A percentile compares a stretch with the other conserved stretches of the same genome.
Conservation (phyloP, 2,113 vertebrate genomes). For the Colinus virginianus region DNA sequence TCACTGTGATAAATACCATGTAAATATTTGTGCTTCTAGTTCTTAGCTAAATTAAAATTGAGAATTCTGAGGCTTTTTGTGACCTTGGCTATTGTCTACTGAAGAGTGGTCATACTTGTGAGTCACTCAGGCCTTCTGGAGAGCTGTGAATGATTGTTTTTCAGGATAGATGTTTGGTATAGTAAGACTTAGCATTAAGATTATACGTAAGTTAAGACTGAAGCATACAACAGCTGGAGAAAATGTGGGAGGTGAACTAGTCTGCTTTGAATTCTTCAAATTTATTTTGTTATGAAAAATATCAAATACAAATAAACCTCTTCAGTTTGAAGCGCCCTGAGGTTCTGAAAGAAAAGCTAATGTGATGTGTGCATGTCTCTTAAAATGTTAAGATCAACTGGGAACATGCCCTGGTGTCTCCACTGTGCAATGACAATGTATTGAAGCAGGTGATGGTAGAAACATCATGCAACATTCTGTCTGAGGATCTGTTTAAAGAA, state of each 20-base stretch:
- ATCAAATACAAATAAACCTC: not conserved
- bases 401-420: slow-evolving; percentile 39
- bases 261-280: not conserved
- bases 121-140: fast-evolving
- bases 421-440: slow-evolving; percentile 83
- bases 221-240: not conserved
- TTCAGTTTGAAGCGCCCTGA: not conserved
- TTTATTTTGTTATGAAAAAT: not conserved
- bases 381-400: not conserved
- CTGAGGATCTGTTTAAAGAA: slow-evolving; percentile 84
- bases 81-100: not conserved
- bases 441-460: slow-evolving; percentile 89
- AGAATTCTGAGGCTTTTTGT: not conserved
- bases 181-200: not conserved
- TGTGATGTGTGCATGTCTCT: slow-evolving; percentile 18
- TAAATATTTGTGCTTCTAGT: not conserved
- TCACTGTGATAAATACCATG: fast-evolving
- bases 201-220: not conserved
- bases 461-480: slow-evolving; percentile 89
- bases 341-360: not conserved
- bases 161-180: not conserved
- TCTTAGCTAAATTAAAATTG: not conserved
- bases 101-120: not conserved
- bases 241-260: not conserved
- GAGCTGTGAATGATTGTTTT: not conserved